Percentiles rank a stretch among this genome's conserved stretches.
Conservation (phyloP, 2,113 vertebrate genomes). For the Nyctibius bracteatus region DNA sequence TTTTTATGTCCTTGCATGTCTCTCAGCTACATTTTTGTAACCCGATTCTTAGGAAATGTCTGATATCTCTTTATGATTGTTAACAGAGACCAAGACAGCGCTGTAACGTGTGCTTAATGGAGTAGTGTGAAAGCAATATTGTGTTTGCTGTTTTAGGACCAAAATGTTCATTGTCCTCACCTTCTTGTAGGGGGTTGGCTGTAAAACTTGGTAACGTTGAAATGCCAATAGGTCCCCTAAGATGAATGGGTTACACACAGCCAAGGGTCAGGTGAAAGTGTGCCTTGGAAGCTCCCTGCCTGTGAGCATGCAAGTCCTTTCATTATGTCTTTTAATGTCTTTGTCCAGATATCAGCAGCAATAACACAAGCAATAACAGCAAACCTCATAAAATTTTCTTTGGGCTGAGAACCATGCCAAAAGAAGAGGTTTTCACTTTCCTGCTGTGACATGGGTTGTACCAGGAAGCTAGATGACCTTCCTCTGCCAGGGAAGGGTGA, state of each 20-base stretch:
- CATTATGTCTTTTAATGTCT: not conserved
- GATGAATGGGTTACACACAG: not conserved
- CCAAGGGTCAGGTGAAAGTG: not conserved
- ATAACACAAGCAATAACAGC: not conserved
- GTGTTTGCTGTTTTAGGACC: not conserved
- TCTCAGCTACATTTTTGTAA: conserved; percentile 68
- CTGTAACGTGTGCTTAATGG: not conserved
- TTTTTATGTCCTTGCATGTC: conserved; percentile 74
- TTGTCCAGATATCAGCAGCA: not conserved
- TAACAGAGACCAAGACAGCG: not conserved
- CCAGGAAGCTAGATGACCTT: not conserved
- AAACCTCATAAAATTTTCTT: not conserved
- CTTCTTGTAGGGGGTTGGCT: not conserved
- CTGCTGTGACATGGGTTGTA: not conserved
- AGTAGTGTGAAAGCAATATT: not conserved
- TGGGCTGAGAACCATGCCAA: not conserved
- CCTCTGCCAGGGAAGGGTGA: not conserved
- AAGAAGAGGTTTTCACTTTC: not conserved
- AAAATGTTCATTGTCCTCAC: not conserved
- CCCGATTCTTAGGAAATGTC: conserved; percentile 60
- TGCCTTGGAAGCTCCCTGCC: not conserved
- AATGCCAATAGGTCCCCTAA: not conserved
- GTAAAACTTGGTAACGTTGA: not conserved
- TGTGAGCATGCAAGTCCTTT: not conserved
- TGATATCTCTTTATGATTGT: conserved; percentile 31